Evolutionary conservation across 2,113 vertebrate genomes (phyloP).

Genomic region (Ellobius talpinus): DNA sequence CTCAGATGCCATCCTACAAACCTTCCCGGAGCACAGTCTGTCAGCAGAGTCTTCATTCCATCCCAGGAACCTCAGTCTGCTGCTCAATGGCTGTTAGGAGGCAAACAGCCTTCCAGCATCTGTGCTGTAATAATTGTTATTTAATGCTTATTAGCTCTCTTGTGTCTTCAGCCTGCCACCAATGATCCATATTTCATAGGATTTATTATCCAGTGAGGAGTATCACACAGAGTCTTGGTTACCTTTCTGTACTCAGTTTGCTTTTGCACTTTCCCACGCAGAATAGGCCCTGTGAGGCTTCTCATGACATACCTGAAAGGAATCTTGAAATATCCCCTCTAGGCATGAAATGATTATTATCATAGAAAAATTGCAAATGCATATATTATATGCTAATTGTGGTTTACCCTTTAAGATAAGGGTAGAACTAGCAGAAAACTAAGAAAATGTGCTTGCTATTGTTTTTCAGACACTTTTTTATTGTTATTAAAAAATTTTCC

Average conservation of each 20-base stretch:
- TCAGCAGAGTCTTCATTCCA: not conserved
- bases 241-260: conserved; percentile 2
- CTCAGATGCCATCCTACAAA: not conserved
- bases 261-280: not conserved
- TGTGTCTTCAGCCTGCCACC: not conserved
- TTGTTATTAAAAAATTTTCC: too few species aligned
- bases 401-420: not conserved
- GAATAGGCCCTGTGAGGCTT: not conserved
- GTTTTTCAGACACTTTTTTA: too few species aligned
- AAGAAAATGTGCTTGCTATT: not conserved
- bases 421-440: not conserved
- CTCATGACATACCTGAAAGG: not conserved
- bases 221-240: not conserved
- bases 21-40: not conserved
- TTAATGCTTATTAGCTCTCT: not conserved
- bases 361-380: not conserved
- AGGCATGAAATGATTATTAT: not conserved
- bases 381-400: not conserved
- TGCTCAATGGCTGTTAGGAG: not conserved
- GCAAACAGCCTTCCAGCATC: not conserved
- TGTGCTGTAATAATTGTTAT: not conserved
- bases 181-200: not conserved
- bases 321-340: not conserved
- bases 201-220: not conserved
- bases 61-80: not conserved